phyloP scores from a whole-genome alignment of 2,888 invertebrate genomes.

The Calliphora vomitoria region DNA sequence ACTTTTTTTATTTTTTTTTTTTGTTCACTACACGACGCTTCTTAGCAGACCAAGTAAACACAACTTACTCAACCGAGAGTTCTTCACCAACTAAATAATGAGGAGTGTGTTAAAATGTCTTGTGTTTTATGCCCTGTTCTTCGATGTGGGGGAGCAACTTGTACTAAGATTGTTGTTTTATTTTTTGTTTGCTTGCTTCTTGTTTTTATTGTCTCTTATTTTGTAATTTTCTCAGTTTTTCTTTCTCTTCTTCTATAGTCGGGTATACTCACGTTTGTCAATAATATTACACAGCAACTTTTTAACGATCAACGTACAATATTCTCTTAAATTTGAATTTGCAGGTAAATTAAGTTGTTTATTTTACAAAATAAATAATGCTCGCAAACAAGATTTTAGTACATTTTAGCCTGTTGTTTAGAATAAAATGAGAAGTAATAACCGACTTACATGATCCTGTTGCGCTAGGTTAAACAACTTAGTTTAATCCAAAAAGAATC shows the following conservation, averaged over 20 bases:
- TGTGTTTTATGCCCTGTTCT: conserved; percentile 48
- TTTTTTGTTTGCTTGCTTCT: neutral
- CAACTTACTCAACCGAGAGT: conserved; percentile 81
- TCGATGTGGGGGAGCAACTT: conserved; percentile 64
- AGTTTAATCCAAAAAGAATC: too few relatives aligned
- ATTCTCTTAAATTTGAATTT: too few relatives aligned
- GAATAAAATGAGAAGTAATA: too few relatives aligned
- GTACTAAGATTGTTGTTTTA: neutral
- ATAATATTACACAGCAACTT: too few relatives aligned
- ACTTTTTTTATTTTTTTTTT: conserved; percentile 10
- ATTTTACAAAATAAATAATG: too few relatives aligned
- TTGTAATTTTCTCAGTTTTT: neutral
- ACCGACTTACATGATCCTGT: too few relatives aligned
- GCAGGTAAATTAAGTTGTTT: too few relatives aligned
- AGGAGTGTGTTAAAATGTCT: conserved; percentile 52
- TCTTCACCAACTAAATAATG: conserved; percentile 79
- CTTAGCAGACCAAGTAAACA: neutral
- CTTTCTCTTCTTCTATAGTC: neutral
- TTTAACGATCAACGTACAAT: too few relatives aligned
- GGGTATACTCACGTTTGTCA: neutral
- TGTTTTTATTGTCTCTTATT: conserved; percentile 28
- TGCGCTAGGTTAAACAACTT: too few relatives aligned
- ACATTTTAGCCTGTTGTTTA: too few relatives aligned
- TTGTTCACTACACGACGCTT: conserved; percentile 6
- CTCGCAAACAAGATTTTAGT: too few relatives aligned